Evolutionary conservation across 2,113 vertebrate species (phyloP).

Genomic region (Xyrauchen texanus): DNA sequence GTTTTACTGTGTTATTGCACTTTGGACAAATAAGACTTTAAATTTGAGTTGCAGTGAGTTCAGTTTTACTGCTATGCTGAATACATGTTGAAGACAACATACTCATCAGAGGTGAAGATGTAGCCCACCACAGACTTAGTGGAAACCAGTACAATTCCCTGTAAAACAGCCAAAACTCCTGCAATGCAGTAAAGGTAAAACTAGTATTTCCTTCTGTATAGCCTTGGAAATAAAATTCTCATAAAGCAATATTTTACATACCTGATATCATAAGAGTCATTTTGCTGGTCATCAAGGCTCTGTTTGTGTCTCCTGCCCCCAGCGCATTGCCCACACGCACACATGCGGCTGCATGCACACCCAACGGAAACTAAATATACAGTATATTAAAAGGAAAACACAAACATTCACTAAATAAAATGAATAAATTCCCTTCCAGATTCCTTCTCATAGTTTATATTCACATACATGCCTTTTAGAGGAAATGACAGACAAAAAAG

Average conservation of each 20-base stretch:
- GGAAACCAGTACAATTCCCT: constrained; percentile 66
- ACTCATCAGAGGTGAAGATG: constrained; percentile 85
- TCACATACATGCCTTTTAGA: no score
- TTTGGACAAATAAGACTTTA: no score
- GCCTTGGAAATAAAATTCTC: not conserved
- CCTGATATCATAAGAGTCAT: constrained; percentile 77
- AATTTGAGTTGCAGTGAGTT: no score
- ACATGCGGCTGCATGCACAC: constrained; percentile 78
- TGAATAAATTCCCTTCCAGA: no score
- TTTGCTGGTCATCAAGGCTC: constrained; percentile 77
- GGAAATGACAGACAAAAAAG: no score
- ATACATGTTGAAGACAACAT: constrained; percentile 55
- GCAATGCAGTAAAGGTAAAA: constrained; percentile 29
- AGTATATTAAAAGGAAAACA: not conserved
- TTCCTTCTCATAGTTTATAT: no score
- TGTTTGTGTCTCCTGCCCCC: constrained; percentile 75
- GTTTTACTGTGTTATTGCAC: no score
- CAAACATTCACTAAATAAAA: not conserved
- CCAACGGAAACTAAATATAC: constrained; percentile 78
- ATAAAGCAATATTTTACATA: constrained; percentile 57
- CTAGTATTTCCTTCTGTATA: not conserved
- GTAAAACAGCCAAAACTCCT: constrained; percentile 76
- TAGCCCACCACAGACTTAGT: constrained; percentile 74
- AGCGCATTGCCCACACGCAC: constrained; percentile 86
- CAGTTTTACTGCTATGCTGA: no score